Base-by-base conservation (phyloP, 2,888 invertebrate genomes). In the Phasia obesa region DNA sequence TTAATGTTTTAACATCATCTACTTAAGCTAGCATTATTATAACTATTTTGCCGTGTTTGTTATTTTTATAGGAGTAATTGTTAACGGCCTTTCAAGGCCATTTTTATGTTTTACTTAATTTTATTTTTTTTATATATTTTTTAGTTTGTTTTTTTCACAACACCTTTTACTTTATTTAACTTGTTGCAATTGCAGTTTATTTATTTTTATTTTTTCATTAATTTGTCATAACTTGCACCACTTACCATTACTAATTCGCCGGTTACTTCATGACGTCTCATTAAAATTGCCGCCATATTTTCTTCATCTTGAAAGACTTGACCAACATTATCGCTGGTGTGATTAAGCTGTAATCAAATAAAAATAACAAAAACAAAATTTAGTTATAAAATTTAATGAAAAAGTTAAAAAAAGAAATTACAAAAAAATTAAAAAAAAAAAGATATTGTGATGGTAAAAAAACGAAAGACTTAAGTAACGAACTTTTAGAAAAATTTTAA, bases 201-300 rank as follows among this genome's bases (percentile, higher is more conserved):
- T 21, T 17, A 21, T n/a, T 57, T 38, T 53, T 44, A 57, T 55
- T 31, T 35, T 9, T 35, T 35, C 11, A 11, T 9, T 35, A 9
- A 38, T 38, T 25, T 11, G 27, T 6, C 21, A 49, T 65, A 65
- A 53, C 27, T 53, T 47, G 2, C 15, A 88, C 96, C 15, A 88
- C 96, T 95, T 93, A 97, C 97, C 95, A 97, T 95, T 88, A 97
- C 93, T 86, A 97, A 93, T 89, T 95, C 95, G 85, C 96, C 97
- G 90, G 95, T 95, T 86, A 93, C 93, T 80, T 94, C 93, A 90
- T 97, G 96, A 87, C 94, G 94, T 88, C 96, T 94, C 90, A 98
- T 94, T 81, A 97, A 93, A 87, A 98, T 93, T 4, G 98, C 97
- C 11, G 98, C 97, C 92, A 96, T 95, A 88, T 96, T 97, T 84